Conservation (phyloP, 35 echinoderm and acorn worm genomes). For the Heliocidaris tuberculata region DNA sequence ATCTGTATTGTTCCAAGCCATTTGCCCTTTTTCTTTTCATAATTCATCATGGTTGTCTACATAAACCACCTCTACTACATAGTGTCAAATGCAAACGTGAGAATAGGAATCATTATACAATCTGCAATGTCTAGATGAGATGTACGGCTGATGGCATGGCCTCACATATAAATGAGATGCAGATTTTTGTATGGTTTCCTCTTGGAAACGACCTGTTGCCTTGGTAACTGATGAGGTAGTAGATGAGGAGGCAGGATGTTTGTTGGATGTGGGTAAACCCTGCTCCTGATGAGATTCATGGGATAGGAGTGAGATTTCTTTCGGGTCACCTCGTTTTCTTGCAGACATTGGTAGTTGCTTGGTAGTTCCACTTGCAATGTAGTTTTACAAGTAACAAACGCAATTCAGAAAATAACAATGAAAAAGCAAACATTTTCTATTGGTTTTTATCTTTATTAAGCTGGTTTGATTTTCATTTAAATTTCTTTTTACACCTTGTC, state of each 20-base stretch:
- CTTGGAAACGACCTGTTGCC: slow-evolving; percentile 6
- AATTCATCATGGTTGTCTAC: neutral
- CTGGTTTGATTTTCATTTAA: too few species aligned
- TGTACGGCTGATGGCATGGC: neutral
- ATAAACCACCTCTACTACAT: neutral
- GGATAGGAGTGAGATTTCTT: neutral
- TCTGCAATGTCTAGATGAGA: neutral
- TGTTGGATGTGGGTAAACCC: neutral
- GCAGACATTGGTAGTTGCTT: too few species aligned
- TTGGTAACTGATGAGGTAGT: slow-evolving; percentile 1
- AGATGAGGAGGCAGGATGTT: neutral
- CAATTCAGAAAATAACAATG: too few species aligned
- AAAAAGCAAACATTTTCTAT: too few species aligned
- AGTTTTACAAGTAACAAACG: too few species aligned
- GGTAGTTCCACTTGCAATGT: too few species aligned
- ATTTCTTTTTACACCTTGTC: too few species aligned
- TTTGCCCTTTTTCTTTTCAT: neutral
- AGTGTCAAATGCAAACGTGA: neutral
- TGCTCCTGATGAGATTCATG: neutral
- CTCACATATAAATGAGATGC: neutral
- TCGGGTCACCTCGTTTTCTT: neutral
- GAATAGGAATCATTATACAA: neutral
- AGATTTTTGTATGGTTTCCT: slow-evolving; percentile 17
- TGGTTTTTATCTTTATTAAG: too few species aligned
- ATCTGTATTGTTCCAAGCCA: neutral